A percentile compares a stretch with the other conserved stretches of the same genome.
These are phyloP conservation scores for Campopleginae sp. DNA, from an alignment of 2,888 invertebrate species.

Conservation along the genomic window DNA sequence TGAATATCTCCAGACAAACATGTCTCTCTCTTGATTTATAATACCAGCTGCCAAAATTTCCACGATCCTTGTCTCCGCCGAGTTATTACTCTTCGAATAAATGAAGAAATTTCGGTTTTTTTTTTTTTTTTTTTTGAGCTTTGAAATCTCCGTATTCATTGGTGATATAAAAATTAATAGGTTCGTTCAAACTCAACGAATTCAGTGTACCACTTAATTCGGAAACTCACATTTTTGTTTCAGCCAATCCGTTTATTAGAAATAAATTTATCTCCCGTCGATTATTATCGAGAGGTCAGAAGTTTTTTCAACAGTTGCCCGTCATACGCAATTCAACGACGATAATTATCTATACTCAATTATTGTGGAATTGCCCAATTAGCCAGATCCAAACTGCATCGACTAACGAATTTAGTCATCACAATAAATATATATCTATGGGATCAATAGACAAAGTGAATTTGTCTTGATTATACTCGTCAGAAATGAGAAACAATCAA, in stretches of 20 bases:
- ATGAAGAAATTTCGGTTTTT: background rate
- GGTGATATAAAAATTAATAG: background rate
- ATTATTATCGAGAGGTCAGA: background rate
- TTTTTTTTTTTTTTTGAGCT: background rate
- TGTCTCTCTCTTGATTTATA: conserved; percentile 1
- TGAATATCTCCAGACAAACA: conserved; percentile 43
- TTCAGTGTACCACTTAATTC: background rate
- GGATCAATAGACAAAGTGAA: conserved; percentile 52
- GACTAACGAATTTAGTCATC: background rate
- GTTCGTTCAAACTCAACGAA: background rate
- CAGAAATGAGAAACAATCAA: conserved; percentile 49
- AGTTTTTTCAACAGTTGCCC: background rate
- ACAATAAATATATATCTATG: conserved; percentile 19
- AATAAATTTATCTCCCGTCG: background rate
- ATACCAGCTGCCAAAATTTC: background rate
- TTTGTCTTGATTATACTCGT: conserved; percentile 60
- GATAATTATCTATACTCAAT: background rate
- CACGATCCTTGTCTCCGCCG: background rate
- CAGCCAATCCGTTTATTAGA: background rate
- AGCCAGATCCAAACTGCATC: background rate
- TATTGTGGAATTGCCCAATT: background rate
- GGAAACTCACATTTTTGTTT: background rate
- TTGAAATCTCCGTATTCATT: background rate
- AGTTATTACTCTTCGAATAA: background rate
- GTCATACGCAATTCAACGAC: too few relatives aligned